Evolutionary conservation across 2,888 invertebrate genomes (phyloP), one percentile per base, ranked within the genome.

Genomic region (Calliopum simillimum): DNA sequence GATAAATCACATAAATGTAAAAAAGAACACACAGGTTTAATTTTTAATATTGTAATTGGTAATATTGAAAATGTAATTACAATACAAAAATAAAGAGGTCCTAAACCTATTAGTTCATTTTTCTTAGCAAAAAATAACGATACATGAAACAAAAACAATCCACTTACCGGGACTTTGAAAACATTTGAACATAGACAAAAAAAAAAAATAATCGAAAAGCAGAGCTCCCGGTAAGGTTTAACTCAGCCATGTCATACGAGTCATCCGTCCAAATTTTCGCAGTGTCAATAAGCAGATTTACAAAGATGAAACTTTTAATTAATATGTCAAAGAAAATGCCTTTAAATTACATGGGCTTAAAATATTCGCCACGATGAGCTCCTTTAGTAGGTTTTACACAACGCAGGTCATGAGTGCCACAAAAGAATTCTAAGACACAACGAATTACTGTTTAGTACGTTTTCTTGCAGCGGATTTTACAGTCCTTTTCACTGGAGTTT

Each of bases 221-320:
- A 74, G 74, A 69, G 76, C 73, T 77, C 77, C 77, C 69, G 44
- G 13, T 21, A 68, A 46, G 78, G 76, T 69, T 79, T 79, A 77
- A 71, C 76, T 62, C 74, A 75, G 74, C 71, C 73, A 72, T 58
- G 75, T 79, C 79, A 79, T 77, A 46, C 44, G 75, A 70, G 71
- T 33, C 33, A 33, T 33, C 5, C 33, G 33, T 5, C 3, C 33
- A 33, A 33, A 33, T 33, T 8, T 33, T 33, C 8, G 33, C 33
- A 33, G n/a, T n/a, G n/a, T 69, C 73, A 75, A 53, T 49, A 33
- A 41, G 53, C 25, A 19, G 14, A 12, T 13, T 53, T 51, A 4
- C 12, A 53, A 53, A 51, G 16, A 21, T 16, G 12, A 12, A 12
- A n/a, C 1, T 13, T 1, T 33, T 1, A 8, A 8, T 2, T 33